Evolutionary conservation across 2,888 invertebrate species (phyloP), one percentile per base, ranked within the genome.

Genomic region (Theretra japonica): DNA sequence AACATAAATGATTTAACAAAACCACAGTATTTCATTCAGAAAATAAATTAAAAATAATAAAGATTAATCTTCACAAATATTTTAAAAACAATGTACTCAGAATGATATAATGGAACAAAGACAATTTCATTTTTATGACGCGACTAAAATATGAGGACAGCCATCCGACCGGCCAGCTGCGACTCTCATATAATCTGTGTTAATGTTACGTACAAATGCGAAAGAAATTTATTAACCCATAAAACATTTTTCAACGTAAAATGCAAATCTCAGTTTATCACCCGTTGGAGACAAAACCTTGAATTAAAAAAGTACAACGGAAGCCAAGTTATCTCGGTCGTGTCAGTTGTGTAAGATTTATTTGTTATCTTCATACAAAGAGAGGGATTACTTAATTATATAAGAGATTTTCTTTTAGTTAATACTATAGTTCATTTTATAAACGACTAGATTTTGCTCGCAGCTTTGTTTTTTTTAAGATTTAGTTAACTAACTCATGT

Each of bases 51-150:
- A 15, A 59, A 59, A 25, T 17, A 7, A 59, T 62, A 21, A 19
- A 30, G 21, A 5, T 23, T 23, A 11, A 62, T 33, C 19, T 48
- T 62, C 8, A 33, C 33, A 65, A 65, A 65, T 65, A 48, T 33
- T 30, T 19, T 5, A 70, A 56, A 41, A 56, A 70, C 70, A 65
- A 50, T 21, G 48, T 69, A 59, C 56, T 30, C 62, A 71, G 56
- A 62, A 71, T 57, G 60, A 69, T 59, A 68, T 69, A 59, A 57
- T 69, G 70, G 71, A 71, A 70, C 73, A 79, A 79, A 33, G 70
- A 69, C 62, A 75, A 77, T 77, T 70, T 53, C 57, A 72, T 73
- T 73, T 78, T 79, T 75, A 74, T 72, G 77, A 73, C 72, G 70
- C 71, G 77, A 70, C 71, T 73, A 73, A 73, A 74, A 73, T 73